Evolutionary conservation across 2,113 vertebrate genomes (phyloP).

Genomic region (Dascyllus trimaculatus): DNA sequence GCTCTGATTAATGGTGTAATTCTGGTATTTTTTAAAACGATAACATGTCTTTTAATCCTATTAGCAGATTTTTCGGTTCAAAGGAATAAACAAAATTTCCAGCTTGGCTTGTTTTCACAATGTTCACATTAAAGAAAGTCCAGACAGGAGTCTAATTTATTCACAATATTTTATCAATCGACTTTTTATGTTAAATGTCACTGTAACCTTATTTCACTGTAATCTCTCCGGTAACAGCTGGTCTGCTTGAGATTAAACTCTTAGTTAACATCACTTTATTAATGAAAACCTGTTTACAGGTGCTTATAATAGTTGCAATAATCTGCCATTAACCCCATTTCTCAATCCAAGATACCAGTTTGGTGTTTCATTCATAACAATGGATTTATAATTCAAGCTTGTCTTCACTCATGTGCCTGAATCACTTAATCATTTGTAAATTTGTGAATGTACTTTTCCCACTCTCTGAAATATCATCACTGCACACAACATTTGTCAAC

Average conservation of each 20-base stretch:
- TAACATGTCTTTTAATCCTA: no score
- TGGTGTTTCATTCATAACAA: slow-evolving; percentile 19
- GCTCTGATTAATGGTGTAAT: no score
- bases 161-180: neutral
- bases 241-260: slow-evolving; percentile 44
- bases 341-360: slow-evolving; percentile 4
- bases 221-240: slow-evolving; percentile 4
- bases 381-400: neutral
- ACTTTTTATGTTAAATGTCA: no score
- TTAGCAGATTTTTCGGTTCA: no score
- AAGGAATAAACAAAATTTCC: no score
- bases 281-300: slow-evolving; percentile 28
- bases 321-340: slow-evolving; percentile 62
- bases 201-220: no score
- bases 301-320: slow-evolving; percentile 38
- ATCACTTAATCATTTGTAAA: neutral
- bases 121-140: no score
- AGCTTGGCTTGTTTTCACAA: no score
- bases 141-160: neutral
- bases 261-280: slow-evolving; percentile 25
- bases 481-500: neutral
- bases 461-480: slow-evolving; percentile 5
- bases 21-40: no score
- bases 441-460: neutral
- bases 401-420: neutral